phyloP scores from a whole-genome alignment of 1,140 invertebrate genomes.

The Polypedilum vanderplanki region DNA sequence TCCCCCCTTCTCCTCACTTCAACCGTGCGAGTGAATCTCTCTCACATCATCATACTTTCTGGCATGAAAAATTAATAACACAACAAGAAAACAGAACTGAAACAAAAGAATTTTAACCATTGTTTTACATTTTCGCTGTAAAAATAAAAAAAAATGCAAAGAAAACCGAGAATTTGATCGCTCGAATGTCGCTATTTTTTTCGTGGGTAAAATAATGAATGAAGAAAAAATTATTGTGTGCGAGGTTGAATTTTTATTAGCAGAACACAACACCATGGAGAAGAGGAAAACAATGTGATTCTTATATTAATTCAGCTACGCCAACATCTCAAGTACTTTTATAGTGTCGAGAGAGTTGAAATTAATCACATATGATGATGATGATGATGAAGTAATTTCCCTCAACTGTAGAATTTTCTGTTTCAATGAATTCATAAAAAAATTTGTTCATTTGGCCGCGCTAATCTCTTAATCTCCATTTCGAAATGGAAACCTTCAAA shows the following conservation, averaged over 20 bases:
- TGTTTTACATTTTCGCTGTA: background rate
- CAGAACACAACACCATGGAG: background rate
- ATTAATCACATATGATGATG: too few species aligned
- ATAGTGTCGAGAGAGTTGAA: too few species aligned
- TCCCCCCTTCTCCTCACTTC: background rate
- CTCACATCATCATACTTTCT: background rate
- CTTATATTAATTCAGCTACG: conserved; percentile 21
- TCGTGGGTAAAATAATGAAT: conserved; percentile 27
- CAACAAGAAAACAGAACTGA: background rate
- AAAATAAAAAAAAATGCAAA: background rate
- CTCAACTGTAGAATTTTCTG: too few species aligned
- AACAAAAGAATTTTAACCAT: conserved; percentile 8
- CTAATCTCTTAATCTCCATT: too few species aligned
- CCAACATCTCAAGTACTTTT: background rate
- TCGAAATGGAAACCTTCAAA: too few species aligned
- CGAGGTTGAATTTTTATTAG: background rate
- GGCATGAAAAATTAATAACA: conserved; percentile 26
- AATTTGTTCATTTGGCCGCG: too few species aligned
- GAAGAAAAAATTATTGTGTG: background rate
- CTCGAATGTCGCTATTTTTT: background rate
- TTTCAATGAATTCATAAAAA: too few species aligned
- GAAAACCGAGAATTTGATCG: background rate
- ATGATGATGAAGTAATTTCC: too few species aligned
- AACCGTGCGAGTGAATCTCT: too few species aligned
- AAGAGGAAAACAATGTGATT: background rate